These are phyloP conservation scores for Argyresthia albistria DNA, from an alignment of 2,888 invertebrate genomes.

Conservation along the genomic window DNA sequence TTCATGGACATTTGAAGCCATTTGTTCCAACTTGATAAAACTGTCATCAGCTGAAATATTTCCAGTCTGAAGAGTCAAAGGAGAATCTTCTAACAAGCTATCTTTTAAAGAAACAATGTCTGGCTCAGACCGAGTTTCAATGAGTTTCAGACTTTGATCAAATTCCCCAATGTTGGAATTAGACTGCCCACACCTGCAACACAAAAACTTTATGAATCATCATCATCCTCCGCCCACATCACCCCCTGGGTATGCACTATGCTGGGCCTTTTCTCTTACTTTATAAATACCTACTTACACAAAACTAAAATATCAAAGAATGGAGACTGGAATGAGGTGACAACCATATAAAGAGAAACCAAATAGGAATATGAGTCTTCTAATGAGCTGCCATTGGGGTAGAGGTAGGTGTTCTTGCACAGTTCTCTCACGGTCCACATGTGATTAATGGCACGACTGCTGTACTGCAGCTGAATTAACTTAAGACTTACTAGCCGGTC, in stretches of 20 bases:
- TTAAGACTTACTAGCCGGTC: no score
- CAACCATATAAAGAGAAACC: no score
- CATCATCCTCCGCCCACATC: neutral
- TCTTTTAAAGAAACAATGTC: constrained; percentile 13
- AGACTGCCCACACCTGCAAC: constrained; percentile 7
- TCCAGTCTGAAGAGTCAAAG: neutral
- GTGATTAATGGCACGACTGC: neutral
- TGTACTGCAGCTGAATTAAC: no score
- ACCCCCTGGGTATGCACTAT: no score
- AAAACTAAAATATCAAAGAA: no score
- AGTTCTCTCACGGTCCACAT: no score
- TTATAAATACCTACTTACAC: no score
- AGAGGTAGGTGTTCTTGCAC: no score
- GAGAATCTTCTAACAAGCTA: neutral
- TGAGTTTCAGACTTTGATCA: constrained; percentile 32
- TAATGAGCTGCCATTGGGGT: no score
- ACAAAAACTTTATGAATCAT: neutral
- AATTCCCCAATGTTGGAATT: constrained; percentile 12
- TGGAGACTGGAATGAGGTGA: no score
- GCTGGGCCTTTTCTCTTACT: no score
- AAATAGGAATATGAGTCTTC: no score
- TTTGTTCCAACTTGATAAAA: constrained; percentile 38
- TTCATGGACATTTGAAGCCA: constrained; percentile 24
- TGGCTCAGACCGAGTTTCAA: constrained; percentile 46
- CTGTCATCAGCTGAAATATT: constrained; percentile 26